Evolutionary conservation across 2,888 invertebrate genomes (phyloP).

Genomic region (Petrolisthes cinctipes): DNA sequence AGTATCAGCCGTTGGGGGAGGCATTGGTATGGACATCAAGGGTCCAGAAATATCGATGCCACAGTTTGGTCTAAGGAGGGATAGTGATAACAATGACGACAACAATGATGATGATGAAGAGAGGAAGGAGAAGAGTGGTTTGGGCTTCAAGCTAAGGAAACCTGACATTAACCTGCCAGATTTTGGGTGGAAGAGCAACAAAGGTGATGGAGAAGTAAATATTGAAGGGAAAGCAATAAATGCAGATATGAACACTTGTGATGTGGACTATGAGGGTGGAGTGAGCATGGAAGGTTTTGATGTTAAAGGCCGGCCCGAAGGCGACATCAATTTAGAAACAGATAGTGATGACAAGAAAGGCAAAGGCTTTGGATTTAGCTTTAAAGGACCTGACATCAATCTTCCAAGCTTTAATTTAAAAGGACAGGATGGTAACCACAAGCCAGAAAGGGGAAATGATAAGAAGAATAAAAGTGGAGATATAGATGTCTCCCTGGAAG

Average conservation of each 20-base stretch:
- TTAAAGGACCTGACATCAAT: slow-evolving; percentile 33
- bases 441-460: neutral
- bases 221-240: neutral
- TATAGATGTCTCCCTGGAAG: slow-evolving; percentile 32
- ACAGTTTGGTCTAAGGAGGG: slow-evolving; percentile 6
- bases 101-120: slow-evolving; percentile 19
- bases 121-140: neutral
- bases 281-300: neutral
- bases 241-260: neutral
- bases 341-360: neutral
- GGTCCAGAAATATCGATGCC: slow-evolving; percentile 35
- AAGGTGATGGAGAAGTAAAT: slow-evolving; percentile 15
- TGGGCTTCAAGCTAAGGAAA: slow-evolving; percentile 1
- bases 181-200: slow-evolving; percentile 14
- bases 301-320: neutral
- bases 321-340: neutral
- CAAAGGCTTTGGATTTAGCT: slow-evolving; percentile 19
- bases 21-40: slow-evolving; percentile 25
- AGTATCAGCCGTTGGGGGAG: neutral
- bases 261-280: neutral
- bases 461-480: slow-evolving; percentile 5
- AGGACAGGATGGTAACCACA: neutral
- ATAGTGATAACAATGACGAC: neutral
- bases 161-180: slow-evolving; percentile 32
- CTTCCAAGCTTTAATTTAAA: slow-evolving; percentile 19